These are phyloP conservation scores for Drosophila hamatofila DNA, from an alignment of 2,888 invertebrate species.

Conservation along the genomic window DNA sequence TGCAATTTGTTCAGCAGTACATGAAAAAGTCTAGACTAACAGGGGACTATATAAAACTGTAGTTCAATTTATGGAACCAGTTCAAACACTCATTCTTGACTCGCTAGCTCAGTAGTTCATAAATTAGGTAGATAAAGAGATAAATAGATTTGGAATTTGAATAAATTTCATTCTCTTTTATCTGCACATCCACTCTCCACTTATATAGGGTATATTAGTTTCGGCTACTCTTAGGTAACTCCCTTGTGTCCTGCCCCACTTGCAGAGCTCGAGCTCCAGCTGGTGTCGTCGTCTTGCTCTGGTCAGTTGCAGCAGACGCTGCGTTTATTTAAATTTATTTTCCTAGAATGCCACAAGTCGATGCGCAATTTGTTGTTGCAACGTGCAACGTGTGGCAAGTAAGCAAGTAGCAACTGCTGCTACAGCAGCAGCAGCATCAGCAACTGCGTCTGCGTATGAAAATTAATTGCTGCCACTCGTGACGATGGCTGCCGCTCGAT, in stretches of 20 bases:
- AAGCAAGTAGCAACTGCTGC: slow-evolving; percentile 32
- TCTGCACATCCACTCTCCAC: neutral
- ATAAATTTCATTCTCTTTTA: neutral
- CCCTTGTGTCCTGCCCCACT: neutral
- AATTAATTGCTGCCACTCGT: slow-evolving; percentile 82
- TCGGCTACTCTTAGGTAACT: neutral
- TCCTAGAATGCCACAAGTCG: slow-evolving; percentile 81
- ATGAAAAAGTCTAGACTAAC: too few relatives aligned
- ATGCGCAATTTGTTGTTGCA: slow-evolving; percentile 76
- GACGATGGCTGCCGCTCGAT: slow-evolving; percentile 59
- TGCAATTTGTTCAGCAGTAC: too few relatives aligned
- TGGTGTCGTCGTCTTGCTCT: neutral
- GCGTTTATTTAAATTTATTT: slow-evolving; percentile 81
- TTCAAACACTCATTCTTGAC: neutral
- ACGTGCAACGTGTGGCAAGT: slow-evolving; percentile 35
- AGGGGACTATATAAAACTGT: too few relatives aligned
- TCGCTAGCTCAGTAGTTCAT: neutral
- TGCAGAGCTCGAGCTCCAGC: neutral
- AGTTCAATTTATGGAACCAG: neutral
- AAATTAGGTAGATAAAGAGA: neutral
- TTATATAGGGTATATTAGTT: slow-evolving; percentile 1
- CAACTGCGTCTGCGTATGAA: slow-evolving; percentile 76
- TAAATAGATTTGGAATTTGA: neutral
- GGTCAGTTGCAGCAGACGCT: slow-evolving; percentile 29
- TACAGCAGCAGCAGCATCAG: slow-evolving; percentile 2